These are phyloP conservation scores for Hirudo medicinalis DNA, from an alignment of 1,140 invertebrate genomes.

Conservation along the genomic window DNA sequence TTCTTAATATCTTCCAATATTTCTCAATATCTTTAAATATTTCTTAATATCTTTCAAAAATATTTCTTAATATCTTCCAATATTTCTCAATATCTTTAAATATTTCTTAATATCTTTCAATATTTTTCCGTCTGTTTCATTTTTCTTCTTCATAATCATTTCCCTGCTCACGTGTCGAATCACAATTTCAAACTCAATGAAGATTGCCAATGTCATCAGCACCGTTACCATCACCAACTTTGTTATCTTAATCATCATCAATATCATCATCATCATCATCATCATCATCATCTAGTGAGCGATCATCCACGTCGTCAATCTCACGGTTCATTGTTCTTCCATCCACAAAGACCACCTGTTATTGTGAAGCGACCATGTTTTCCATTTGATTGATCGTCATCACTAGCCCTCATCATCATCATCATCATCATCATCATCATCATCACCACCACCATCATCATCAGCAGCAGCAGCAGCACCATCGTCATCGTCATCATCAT, in stretches of 20 bases:
- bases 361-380: too few species aligned
- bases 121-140: not conserved
- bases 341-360: too few species aligned
- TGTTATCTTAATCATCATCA: not conserved
- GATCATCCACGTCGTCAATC: too few species aligned
- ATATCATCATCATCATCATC: not conserved
- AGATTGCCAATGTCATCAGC: not conserved
- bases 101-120: not conserved
- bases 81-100: not conserved
- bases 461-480: conserved; percentile 9
- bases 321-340: too few species aligned
- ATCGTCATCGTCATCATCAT: conserved; percentile 16
- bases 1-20: not conserved
- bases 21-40: not conserved
- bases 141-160: not conserved
- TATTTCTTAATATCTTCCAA: not conserved
- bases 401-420: conserved; percentile 10
- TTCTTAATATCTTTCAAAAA: not conserved
- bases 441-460: conserved; percentile 15
- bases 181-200: not conserved
- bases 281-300: not conserved
- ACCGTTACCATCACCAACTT: not conserved
- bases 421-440: conserved; percentile 15
- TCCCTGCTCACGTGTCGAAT: not conserved
- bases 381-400: too few species aligned